Base-by-base conservation (phyloP, 1,140 invertebrate species). In the Pollicipes pollicipes region DNA sequence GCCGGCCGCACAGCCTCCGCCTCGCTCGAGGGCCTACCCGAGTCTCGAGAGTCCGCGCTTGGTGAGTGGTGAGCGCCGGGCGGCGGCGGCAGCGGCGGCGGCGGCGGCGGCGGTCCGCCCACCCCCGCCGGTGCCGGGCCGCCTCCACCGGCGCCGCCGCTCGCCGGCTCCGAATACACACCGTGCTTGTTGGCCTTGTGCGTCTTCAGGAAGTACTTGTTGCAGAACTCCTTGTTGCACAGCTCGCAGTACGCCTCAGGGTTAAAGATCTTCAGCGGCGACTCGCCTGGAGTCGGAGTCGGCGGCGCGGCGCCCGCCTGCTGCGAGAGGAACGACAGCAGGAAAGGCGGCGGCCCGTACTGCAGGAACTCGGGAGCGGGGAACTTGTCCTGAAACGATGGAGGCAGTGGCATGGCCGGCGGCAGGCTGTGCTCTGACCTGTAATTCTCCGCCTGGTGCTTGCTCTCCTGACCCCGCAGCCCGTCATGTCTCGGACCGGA, bases 221-320 rank as follows among this genome's bases (percentile, higher is more conserved):
- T 99, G 83, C 97, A 98, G 78, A 97, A 95, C 80, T 98, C 95
- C 80, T 99, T 99, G 81, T 98, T 97, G 83, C 97, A 99, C 64
- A 94, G 83, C 76, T 93, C 90, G 79, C 95, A 86, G 78, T 95
- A 98, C 6, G 95, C 94, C 81, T 96, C 95, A 30, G 87, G 89
- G 79, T 98, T 96, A 77, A 96, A 95, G 74, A 96, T 95, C 68
- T 75, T 73, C 35, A 73, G 74, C 70, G 76, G 75, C 45, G 74
- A 74, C 66, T 75, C 72, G 71, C 69, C 66, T 45, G 27, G 67
- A 24, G 35, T 70, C 66, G 71, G 70, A 63, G 70, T 71, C 64
- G 66, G 70, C 69, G 69, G 68, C 67, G 75, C 73, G 28, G 69
- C 70, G 31, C 70, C 68, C 45, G 84, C 81, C 1, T 84, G 78